Evolutionary conservation across 2,113 vertebrate genomes (phyloP).

Genomic region (Sceloporus undulatus): DNA sequence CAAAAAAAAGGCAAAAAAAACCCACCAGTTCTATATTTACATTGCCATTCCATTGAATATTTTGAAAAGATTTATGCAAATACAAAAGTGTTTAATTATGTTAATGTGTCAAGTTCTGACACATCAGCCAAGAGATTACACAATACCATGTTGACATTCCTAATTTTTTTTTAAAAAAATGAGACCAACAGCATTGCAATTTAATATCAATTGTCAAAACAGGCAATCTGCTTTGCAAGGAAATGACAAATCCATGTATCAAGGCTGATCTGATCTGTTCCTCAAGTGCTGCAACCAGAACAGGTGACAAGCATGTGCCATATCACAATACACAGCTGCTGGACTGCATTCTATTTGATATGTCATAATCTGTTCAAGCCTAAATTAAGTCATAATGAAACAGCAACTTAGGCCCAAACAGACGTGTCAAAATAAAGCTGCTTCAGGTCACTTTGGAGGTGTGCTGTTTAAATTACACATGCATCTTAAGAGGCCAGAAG

Average conservation of each 20-base stretch:
- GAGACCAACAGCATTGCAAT: constrained; percentile 2
- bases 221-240: constrained; percentile 4
- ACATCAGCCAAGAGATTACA: neutral
- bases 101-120: constrained; percentile 11
- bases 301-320: neutral
- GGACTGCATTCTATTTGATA: neutral
- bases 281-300: neutral
- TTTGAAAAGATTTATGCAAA: neutral
- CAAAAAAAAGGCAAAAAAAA: neutral
- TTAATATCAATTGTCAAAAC: neutral
- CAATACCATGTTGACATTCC: neutral
- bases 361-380: neutral
- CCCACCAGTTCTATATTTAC: constrained; percentile 25
- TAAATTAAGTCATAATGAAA: neutral
- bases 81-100: neutral
- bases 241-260: constrained; percentile 16
- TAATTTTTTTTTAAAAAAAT: neutral
- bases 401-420: neutral
- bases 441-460: too few species aligned
- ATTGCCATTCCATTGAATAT: neutral
- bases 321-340: neutral
- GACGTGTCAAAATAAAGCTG: too few species aligned
- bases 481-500: too few species aligned
- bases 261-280: neutral
- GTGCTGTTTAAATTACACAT: too few species aligned